These are phyloP conservation scores for Aleiodes sp. DNA, from an alignment of 1,140 invertebrate species.

Conservation along the genomic window DNA sequence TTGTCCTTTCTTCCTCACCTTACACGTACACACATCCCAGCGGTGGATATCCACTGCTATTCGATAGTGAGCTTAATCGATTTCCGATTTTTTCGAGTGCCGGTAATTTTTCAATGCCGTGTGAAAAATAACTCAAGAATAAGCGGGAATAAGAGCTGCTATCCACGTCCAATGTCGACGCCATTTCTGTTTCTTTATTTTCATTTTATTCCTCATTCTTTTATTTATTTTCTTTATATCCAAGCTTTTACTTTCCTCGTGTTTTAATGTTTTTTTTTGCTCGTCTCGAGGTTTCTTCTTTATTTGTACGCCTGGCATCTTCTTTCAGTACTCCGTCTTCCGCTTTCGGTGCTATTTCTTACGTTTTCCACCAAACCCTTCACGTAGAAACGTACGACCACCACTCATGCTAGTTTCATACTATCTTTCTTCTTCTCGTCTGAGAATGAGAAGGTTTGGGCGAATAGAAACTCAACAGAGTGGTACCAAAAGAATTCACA, in stretches of 20 bases:
- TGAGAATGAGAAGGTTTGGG: not conserved
- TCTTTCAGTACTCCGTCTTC: not conserved
- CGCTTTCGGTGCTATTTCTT: not conserved
- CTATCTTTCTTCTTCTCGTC: not conserved
- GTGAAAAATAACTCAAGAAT: slow-evolving; percentile 59
- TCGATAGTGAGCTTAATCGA: slow-evolving; percentile 50
- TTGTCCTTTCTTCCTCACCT: too few relatives aligned
- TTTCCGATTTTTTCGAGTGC: slow-evolving; percentile 57
- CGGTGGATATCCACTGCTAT: slow-evolving; percentile 14
- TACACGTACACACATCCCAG: not conserved
- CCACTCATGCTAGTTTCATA: not conserved
- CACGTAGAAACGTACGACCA: not conserved
- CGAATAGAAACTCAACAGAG: not conserved
- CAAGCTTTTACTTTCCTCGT: not conserved
- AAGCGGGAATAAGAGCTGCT: slow-evolving; percentile 42
- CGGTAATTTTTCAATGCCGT: slow-evolving; percentile 55
- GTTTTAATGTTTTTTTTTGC: not conserved
- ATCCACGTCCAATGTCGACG: slow-evolving; percentile 28
- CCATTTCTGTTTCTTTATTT: slow-evolving; percentile 30
- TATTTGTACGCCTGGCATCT: not conserved
- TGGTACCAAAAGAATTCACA: not conserved
- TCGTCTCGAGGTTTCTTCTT: not conserved
- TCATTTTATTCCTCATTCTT: slow-evolving; percentile 1
- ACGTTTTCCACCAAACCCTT: not conserved
- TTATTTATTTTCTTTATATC: slow-evolving; percentile 16